Conservation (phyloP, 2,797 vertebrate genomes). For the Cercopithecus mitis region DNA sequence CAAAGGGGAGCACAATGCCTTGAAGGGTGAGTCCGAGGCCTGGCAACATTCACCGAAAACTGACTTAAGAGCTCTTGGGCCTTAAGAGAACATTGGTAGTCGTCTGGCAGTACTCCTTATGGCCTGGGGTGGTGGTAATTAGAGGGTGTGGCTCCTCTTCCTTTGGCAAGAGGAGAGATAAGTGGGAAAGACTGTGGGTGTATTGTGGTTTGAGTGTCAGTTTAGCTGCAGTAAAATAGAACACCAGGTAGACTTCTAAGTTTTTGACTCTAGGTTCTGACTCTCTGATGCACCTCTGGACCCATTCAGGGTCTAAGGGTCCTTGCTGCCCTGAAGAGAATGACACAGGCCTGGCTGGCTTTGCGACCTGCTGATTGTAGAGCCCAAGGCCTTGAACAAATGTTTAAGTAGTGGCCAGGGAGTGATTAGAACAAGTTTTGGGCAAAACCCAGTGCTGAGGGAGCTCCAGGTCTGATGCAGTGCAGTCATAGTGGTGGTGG, state of each 20-base stretch:
- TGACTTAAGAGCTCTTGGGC: not conserved
- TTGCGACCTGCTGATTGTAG: not conserved
- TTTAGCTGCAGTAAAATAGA: not conserved
- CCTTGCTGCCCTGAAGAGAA: not conserved
- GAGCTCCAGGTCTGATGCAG: too few relatives aligned
- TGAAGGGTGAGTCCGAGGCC: not conserved
- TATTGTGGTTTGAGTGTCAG: not conserved
- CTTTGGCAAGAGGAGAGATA: not conserved
- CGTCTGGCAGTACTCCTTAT: not conserved
- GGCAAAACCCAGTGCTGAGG: not conserved
- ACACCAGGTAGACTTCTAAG: not conserved
- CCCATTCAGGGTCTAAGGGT: not conserved
- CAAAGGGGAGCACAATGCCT: not conserved
- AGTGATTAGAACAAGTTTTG: not conserved
- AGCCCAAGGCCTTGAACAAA: not conserved
- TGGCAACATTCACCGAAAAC: not conserved
- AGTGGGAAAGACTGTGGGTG: not conserved
- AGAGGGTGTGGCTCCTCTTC: not conserved
- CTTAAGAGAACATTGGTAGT: not conserved
- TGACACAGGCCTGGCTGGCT: not conserved
- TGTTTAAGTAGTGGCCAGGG: not conserved
- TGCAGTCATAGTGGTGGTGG: not conserved
- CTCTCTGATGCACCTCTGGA: not conserved
- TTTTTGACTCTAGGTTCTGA: not conserved
- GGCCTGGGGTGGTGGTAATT: not conserved